Conservation (phyloP, 2,888 invertebrate species). For the Lathronympha strigana region DNA sequence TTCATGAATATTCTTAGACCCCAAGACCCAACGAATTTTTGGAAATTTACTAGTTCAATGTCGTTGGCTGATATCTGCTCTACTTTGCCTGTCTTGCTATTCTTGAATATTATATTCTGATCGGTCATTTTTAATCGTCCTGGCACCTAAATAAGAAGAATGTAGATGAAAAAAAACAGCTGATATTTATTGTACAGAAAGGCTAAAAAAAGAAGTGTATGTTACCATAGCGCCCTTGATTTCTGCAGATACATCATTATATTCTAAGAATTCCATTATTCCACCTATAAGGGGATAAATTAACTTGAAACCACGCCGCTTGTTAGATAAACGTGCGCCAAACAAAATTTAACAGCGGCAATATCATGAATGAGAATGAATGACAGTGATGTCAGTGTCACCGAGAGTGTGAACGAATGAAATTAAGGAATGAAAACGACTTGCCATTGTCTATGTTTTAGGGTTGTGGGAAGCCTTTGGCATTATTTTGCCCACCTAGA, state of each 20-base stretch:
- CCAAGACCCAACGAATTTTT: slow-evolving; percentile 95
- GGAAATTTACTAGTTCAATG: slow-evolving; percentile 95
- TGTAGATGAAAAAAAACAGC: slow-evolving; percentile 49
- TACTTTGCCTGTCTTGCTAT: slow-evolving; percentile 97
- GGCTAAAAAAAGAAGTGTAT: slow-evolving; percentile 17
- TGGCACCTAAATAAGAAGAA: slow-evolving; percentile 86
- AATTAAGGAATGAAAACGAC: slow-evolving; percentile 10
- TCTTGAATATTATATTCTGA: slow-evolving; percentile 95
- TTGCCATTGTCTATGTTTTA: slow-evolving; percentile 24
- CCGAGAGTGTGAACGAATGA: slow-evolving; percentile 1
- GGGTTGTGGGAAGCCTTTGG: neutral
- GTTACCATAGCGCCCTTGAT: slow-evolving; percentile 94
- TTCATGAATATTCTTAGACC: slow-evolving; percentile 95
- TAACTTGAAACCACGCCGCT: slow-evolving; percentile 32
- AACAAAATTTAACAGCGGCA: slow-evolving; percentile 35
- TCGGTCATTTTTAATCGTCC: slow-evolving; percentile 97
- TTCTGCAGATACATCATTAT: slow-evolving; percentile 92
- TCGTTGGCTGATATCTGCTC: slow-evolving; percentile 94
- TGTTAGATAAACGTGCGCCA: slow-evolving; percentile 34
- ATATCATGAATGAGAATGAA: slow-evolving; percentile 3
- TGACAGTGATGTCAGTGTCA: neutral
- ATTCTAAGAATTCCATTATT: slow-evolving; percentile 93
- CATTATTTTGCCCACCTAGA: too few relatives aligned
- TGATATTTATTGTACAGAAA: slow-evolving; percentile 39
- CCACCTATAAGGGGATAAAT: slow-evolving; percentile 8